Conservation (phyloP, 1,140 invertebrate species). For the Drosophila fuyamai region DNA sequence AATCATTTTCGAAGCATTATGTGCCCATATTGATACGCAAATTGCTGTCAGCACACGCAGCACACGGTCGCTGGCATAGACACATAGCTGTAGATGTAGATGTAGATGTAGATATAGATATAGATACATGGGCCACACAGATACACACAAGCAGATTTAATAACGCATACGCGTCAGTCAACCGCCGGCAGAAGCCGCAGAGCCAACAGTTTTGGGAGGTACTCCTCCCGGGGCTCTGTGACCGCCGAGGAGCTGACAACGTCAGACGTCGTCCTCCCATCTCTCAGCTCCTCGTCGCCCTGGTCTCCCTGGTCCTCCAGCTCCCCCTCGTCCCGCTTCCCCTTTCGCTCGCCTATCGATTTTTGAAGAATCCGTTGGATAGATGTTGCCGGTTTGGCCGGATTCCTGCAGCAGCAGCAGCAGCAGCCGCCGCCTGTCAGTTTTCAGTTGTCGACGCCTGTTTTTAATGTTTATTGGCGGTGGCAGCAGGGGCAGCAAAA, state of each 20-base stretch:
- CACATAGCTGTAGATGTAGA: constrained; percentile 10
- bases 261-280: constrained; percentile 16
- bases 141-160: constrained; percentile 72
- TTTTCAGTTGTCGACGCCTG: constrained; percentile 32
- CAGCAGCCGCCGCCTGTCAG: constrained; percentile 10
- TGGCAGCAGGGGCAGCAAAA: constrained; percentile 36
- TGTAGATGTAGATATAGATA: constrained; percentile 1
- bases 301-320: constrained; percentile 4
- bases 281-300: constrained; percentile 7
- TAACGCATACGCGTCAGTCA: constrained; percentile 80
- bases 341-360: constrained; percentile 42
- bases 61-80: constrained; percentile 38
- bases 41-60: constrained; percentile 77
- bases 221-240: constrained; percentile 26
- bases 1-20: constrained; percentile 83
- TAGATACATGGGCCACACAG: constrained; percentile 2
- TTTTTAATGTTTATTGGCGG: constrained; percentile 72
- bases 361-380: constrained; percentile 67
- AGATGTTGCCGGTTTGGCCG: constrained; percentile 9
- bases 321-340: not conserved
- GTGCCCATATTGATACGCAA: constrained; percentile 83
- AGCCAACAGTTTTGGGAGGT: constrained; percentile 54
- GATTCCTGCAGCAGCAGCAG: not conserved
- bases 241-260: constrained; percentile 66
- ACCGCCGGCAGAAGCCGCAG: constrained; percentile 69